Evolutionary conservation across 2,113 vertebrate genomes (phyloP).

Genomic region (Oreotrochilus melanogaster): DNA sequence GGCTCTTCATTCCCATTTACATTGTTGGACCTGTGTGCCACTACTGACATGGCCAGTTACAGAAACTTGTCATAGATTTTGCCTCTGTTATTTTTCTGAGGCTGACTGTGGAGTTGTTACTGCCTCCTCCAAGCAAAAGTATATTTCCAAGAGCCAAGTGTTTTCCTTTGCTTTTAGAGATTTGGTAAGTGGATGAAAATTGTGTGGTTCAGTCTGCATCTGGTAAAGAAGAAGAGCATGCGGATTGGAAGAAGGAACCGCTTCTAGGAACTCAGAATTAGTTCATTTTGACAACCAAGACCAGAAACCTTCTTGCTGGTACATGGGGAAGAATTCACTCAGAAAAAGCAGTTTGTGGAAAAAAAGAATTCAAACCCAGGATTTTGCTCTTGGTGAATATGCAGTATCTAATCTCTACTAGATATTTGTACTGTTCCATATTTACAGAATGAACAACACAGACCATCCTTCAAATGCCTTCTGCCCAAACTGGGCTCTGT

Average conservation of each 20-base stretch:
- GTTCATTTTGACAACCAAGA: background rate
- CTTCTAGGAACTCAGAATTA: background rate
- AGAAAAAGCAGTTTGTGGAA: background rate
- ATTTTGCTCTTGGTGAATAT: background rate
- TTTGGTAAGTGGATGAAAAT: background rate
- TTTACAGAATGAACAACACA: background rate
- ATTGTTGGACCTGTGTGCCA: background rate
- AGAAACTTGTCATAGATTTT: background rate
- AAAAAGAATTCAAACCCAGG: background rate
- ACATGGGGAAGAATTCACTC: background rate
- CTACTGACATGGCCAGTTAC: background rate
- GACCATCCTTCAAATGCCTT: background rate
- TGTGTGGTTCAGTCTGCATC: background rate
- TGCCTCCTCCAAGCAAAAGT: background rate
- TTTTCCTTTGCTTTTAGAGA: background rate
- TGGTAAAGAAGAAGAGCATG: background rate
- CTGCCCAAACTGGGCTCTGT: background rate
- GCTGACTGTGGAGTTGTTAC: background rate
- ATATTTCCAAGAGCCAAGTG: background rate
- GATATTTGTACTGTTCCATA: background rate
- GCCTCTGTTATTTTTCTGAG: background rate
- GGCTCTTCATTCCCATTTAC: background rate
- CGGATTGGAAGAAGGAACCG: fast-evolving
- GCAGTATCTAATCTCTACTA: background rate
- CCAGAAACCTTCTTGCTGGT: background rate